Evolutionary conservation across 1,140 invertebrate species (phyloP), one percentile per base, ranked within the genome.

Genomic region (Anthonomus grandis): DNA sequence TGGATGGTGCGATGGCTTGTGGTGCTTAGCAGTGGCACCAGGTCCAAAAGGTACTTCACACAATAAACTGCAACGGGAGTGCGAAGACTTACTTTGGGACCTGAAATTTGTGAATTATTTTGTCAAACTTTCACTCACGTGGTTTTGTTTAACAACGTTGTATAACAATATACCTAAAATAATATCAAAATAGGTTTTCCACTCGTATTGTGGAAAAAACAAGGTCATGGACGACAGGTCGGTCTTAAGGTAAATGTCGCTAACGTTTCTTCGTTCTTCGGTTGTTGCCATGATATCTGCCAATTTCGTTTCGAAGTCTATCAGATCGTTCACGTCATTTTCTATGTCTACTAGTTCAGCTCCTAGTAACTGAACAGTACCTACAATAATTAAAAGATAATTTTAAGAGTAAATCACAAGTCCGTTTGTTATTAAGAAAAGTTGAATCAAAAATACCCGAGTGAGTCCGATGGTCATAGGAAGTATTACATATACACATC

Each of bases 211-310:
- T 0, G 90, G 89, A 36, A 91, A 84, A 17, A 81, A 64, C 1
- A 75, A 62, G 45, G 81, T 76, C 12, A 97, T 70, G 60, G 91
- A 82, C 0, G 76, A 74, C 0, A 96, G 68, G 0, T 83, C 84
- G 81, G 93, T 86, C 56, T 85, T 82, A 47, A 86, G 82, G 73
- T 95, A 94, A 1, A 93, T 75, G 57, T 86, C 83, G 1, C 85
- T 86, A 4, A 89, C 83, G 71, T 94, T 93, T 36, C 86, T 76
- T 56, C 89, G 79, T 58, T 91, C 84, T 70, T 93, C 88, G n/a
- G 84, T 79, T 0, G 89, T 83, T 25, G 83, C 84, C n/a, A 86
- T 89, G 51, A 91, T 90, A 87, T 90, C 63, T 2, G 88, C 87
- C 23, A 91, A 69, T 57, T 83, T 77, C 3, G 81, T 90, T 79